Percentiles rank a stretch among this genome's conserved stretches.
Evolutionary conservation across 2,888 invertebrate species (phyloP).

Genomic region (Apodemia zela): DNA sequence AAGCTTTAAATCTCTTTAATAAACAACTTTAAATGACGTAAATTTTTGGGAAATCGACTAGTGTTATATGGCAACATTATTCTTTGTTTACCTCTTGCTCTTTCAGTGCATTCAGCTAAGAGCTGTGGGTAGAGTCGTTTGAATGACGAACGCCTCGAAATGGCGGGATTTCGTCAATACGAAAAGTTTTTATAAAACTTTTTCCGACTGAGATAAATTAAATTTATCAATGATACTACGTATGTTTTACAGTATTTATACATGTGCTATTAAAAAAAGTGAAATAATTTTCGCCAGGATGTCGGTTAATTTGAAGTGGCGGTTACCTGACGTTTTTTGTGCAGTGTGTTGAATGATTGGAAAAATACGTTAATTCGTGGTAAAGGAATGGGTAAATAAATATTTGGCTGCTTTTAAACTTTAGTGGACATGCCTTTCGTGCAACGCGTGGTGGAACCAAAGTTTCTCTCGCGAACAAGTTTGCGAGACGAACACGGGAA

Average conservation of each 20-base stretch:
- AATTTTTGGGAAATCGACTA: background rate
- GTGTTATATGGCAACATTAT: slow-evolving; percentile 25
- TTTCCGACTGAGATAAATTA: slow-evolving; percentile 46
- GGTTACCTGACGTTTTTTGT: slow-evolving; percentile 80
- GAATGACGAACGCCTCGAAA: slow-evolving; percentile 38
- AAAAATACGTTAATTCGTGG: slow-evolving; percentile 71
- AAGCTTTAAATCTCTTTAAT: too few relatives aligned
- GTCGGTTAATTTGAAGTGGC: slow-evolving; percentile 80
- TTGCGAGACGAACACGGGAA: slow-evolving; percentile 81
- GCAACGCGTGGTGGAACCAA: slow-evolving; percentile 90
- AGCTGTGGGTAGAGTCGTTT: slow-evolving; percentile 40
- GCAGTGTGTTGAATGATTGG: slow-evolving; percentile 75
- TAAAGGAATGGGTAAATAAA: slow-evolving; percentile 69
- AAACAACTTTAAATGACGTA: background rate
- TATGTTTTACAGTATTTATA: slow-evolving; percentile 30
- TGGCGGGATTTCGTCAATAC: slow-evolving; percentile 69
- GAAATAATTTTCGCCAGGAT: slow-evolving; percentile 72
- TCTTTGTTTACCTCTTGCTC: slow-evolving; percentile 28
- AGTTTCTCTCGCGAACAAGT: slow-evolving; percentile 85
- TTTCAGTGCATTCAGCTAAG: slow-evolving; percentile 60
- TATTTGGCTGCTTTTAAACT: slow-evolving; percentile 50
- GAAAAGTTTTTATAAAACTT: slow-evolving; percentile 66
- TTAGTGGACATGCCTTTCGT: slow-evolving; percentile 90
- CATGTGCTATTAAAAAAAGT: slow-evolving; percentile 36
- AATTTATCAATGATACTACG: slow-evolving; percentile 28